These are phyloP conservation scores for Epinotia nisella DNA, from an alignment of 2,888 invertebrate genomes.

Conservation along the genomic window DNA sequence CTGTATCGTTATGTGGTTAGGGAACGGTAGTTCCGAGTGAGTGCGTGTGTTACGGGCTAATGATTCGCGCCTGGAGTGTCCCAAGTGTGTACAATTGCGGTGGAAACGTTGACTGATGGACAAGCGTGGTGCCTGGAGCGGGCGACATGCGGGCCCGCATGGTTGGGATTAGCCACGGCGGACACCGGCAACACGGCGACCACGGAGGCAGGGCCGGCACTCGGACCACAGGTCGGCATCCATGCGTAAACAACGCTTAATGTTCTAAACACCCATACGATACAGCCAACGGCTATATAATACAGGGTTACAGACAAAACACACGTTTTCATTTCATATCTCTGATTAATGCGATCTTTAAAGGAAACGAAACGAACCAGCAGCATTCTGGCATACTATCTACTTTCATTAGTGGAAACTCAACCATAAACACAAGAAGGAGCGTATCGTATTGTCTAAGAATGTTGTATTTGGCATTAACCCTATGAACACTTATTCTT, in stretches of 20 bases:
- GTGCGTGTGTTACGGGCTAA: constrained; percentile 76
- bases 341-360: not conserved
- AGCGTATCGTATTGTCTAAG: not conserved
- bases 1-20: constrained; percentile 64
- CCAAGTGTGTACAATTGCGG: constrained; percentile 67
- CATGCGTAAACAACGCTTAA: constrained; percentile 8
- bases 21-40: constrained; percentile 74
- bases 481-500: not conserved
- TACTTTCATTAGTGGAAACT: not conserved
- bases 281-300: not conserved
- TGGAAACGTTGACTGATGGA: constrained; percentile 75
- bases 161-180: constrained; percentile 69
- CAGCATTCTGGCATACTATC: not conserved
- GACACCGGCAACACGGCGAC: constrained; percentile 79
- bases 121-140: constrained; percentile 67
- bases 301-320: not conserved
- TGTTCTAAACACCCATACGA: not conserved
- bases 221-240: constrained; percentile 75
- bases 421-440: not conserved
- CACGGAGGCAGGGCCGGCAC: constrained; percentile 69
- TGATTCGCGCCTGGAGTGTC: constrained; percentile 66
- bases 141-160: constrained; percentile 74
- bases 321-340: too few relatives aligned
- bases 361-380: too few relatives aligned
- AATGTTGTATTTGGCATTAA: not conserved